These are phyloP conservation scores for Drosophila pandora DNA, from an alignment of 1,140 invertebrate species.

Conservation along the genomic window DNA sequence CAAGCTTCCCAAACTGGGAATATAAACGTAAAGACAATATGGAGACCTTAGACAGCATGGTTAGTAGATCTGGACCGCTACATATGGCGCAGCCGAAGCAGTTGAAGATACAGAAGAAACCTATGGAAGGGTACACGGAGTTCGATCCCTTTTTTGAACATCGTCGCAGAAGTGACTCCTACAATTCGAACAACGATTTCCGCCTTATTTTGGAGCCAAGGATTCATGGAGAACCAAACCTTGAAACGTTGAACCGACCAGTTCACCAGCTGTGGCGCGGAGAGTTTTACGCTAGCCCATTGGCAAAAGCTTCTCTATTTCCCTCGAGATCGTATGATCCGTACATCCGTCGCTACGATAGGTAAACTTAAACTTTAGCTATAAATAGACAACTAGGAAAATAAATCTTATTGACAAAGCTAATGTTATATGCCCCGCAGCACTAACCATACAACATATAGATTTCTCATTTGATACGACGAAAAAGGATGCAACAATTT, in stretches of 20 bases:
- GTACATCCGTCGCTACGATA: conserved; percentile 76
- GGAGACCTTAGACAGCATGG: conserved; percentile 38
- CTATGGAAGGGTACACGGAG: conserved; percentile 40
- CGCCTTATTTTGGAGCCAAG: conserved; percentile 26
- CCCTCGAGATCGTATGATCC: conserved; percentile 81
- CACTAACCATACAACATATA: too few species aligned
- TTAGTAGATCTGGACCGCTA: conserved; percentile 24
- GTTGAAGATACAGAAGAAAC: conserved; percentile 22
- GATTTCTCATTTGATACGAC: too few species aligned
- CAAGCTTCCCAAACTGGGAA: conserved; percentile 34
- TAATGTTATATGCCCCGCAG: too few species aligned
- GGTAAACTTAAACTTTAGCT: conserved; percentile 41
- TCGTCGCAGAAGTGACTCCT: conserved; percentile 7
- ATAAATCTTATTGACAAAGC: too few species aligned
- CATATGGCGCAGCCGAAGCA: conserved; percentile 17
- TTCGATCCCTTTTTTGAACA: conserved; percentile 52
- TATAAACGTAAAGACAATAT: not conserved
- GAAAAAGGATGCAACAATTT: too few species aligned
- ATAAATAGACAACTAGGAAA: not conserved
- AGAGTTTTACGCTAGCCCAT: conserved; percentile 38
- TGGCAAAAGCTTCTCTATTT: conserved; percentile 45
- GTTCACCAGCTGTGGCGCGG: conserved; percentile 53
- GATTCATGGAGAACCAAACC: conserved; percentile 27
- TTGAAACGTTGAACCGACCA: conserved; percentile 24
- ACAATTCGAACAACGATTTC: conserved; percentile 32